These are phyloP conservation scores for Pitangus sulphuratus DNA, from an alignment of 2,797 vertebrate species.

Conservation along the genomic window DNA sequence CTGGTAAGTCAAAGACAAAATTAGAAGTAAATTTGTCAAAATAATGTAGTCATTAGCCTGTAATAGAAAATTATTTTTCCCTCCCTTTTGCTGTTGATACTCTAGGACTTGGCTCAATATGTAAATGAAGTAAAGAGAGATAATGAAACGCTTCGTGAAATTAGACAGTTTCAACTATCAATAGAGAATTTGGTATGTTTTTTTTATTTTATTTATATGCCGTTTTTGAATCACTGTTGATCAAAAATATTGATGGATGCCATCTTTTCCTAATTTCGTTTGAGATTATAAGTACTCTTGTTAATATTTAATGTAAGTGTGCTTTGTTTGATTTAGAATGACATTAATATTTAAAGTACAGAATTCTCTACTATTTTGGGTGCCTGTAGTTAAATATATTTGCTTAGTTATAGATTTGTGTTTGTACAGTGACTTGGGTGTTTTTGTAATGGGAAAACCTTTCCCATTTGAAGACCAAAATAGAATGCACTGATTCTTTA, in stretches of 20 bases:
- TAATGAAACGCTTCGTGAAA: slow-evolving; percentile 94
- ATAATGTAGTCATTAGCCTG: neutral
- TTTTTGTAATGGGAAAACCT: neutral
- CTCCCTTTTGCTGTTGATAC: neutral
- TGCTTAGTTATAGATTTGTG: neutral
- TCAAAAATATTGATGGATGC: neutral
- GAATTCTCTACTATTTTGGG: neutral
- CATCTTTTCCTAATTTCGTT: neutral
- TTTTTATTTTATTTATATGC: neutral
- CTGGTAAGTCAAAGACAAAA: neutral
- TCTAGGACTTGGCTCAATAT: slow-evolving; percentile 97
- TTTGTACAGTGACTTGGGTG: neutral
- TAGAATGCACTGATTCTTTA: neutral
- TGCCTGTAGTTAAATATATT: neutral
- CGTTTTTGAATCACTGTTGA: neutral
- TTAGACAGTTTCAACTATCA: slow-evolving; percentile 94
- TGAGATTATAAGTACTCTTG: neutral
- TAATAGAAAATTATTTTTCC: neutral
- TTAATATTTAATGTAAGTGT: neutral
- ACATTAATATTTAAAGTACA: neutral
- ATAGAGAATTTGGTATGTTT: slow-evolving; percentile 94
- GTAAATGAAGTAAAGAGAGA: slow-evolving; percentile 99
- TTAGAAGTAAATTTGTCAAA: neutral
- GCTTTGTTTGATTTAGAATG: neutral
- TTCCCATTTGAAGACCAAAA: neutral